Conservation (phyloP, 1,140 invertebrate species). For the Hesperophylax magnus region DNA sequence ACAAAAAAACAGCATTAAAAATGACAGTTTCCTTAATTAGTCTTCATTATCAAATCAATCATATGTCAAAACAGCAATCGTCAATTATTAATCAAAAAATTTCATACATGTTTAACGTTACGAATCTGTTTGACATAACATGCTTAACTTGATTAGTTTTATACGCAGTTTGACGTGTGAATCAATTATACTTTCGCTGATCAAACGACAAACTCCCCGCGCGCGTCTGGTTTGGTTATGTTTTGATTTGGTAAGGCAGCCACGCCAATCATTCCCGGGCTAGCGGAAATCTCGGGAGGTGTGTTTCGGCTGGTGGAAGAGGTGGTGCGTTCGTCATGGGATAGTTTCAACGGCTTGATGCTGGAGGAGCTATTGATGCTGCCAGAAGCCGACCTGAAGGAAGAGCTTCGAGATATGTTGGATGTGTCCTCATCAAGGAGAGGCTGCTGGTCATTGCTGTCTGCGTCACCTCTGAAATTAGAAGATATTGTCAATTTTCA, state of each 20-base stretch:
- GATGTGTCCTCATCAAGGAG: not conserved
- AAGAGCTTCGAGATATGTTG: not conserved
- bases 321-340: not conserved
- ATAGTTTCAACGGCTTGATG: not conserved
- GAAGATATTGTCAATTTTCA: too few relatives aligned
- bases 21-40: too few relatives aligned
- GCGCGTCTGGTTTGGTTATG: not conserved
- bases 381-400: not conserved
- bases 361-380: not conserved
- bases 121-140: too few relatives aligned
- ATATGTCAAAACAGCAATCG: too few relatives aligned
- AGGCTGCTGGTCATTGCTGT: constrained; percentile 1
- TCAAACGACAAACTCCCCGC: constrained; percentile 1
- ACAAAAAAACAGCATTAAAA: too few relatives aligned
- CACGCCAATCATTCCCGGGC: constrained; percentile 1
- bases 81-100: too few relatives aligned
- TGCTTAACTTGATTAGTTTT: too few relatives aligned
- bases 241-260: constrained; percentile 4
- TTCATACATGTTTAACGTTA: too few relatives aligned
- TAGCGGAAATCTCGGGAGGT: not conserved
- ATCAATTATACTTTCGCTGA: not conserved
- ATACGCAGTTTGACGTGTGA: too few relatives aligned
- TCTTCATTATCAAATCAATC: too few relatives aligned
- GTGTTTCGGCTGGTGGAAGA: not conserved
- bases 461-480: not conserved